Evolutionary conservation across 2,888 invertebrate species (phyloP).

Genomic region (Nomada goodeniana): DNA sequence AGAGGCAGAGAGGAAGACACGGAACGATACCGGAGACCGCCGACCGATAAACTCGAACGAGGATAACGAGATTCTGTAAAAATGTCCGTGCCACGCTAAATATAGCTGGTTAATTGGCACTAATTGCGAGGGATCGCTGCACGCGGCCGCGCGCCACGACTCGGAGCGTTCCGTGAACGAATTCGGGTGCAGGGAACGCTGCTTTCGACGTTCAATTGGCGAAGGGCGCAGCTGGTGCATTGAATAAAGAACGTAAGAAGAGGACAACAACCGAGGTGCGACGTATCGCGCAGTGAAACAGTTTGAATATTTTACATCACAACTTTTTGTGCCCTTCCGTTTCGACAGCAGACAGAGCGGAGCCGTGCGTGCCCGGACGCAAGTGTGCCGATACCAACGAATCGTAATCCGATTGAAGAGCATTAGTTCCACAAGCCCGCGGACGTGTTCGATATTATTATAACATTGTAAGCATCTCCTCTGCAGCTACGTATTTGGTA

Average conservation of each 20-base stretch:
- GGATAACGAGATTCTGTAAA: slow-evolving; percentile 59
- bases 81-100: slow-evolving; percentile 51
- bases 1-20: slow-evolving; percentile 57
- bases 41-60: slow-evolving; percentile 73
- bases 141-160: not conserved
- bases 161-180: not conserved
- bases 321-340: too few relatives aligned
- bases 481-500: not conserved
- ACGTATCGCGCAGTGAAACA: too few relatives aligned
- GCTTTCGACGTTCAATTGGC: not conserved
- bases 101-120: slow-evolving; percentile 42
- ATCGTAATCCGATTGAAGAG: too few relatives aligned
- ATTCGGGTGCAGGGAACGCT: slow-evolving; percentile 5
- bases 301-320: too few relatives aligned
- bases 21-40: slow-evolving; percentile 62
- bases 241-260: too few relatives aligned
- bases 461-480: not conserved
- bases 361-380: too few relatives aligned
- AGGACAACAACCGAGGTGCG: not conserved
- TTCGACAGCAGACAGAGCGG: too few relatives aligned
- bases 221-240: not conserved
- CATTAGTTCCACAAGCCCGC: too few relatives aligned
- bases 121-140: slow-evolving; percentile 30
- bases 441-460: too few relatives aligned
- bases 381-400: too few relatives aligned